A percentile compares a stretch with the other conserved stretches of the same genome.
These are phyloP conservation scores for Squalus acanthias DNA, from an alignment of 2,797 vertebrate genomes.

Conservation along the genomic window DNA sequence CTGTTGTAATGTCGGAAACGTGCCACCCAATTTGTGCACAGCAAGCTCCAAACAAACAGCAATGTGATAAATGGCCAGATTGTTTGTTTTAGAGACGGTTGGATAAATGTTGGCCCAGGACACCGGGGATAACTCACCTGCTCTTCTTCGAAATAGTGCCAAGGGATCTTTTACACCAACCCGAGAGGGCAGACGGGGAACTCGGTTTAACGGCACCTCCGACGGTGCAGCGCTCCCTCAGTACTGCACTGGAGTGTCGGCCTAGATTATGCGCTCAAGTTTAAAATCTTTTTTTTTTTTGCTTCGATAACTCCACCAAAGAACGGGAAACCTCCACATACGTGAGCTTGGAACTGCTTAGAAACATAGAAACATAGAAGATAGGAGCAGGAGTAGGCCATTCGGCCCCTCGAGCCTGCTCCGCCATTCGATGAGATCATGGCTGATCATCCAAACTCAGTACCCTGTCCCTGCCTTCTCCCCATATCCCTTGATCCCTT, in stretches of 20 bases:
- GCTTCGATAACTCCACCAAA: background rate
- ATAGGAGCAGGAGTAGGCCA: too few relatives aligned
- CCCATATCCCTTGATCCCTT: too few relatives aligned
- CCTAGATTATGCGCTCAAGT: background rate
- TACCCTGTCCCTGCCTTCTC: too few relatives aligned
- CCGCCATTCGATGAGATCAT: too few relatives aligned
- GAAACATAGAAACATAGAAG: too few relatives aligned
- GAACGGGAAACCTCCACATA: background rate
- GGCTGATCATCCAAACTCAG: too few relatives aligned
- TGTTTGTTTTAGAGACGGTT: background rate
- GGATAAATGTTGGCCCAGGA: background rate
- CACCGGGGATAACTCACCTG: background rate
- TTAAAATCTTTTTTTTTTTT: too few relatives aligned
- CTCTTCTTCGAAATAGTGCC: background rate
- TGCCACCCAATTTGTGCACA: background rate
- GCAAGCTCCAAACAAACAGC: background rate
- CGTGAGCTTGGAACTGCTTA: background rate
- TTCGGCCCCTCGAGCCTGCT: too few relatives aligned
- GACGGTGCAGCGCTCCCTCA: too few relatives aligned
- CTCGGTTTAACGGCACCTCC: background rate
- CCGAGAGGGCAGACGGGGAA: background rate
- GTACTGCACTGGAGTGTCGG: too few relatives aligned
- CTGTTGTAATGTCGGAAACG: background rate
- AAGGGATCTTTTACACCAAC: background rate
- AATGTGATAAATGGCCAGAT: background rate